Percentiles rank a stretch among this genome's conserved stretches.
Conservation (phyloP, 2,888 invertebrate genomes). For the Stenchaetothrips biformis region DNA sequence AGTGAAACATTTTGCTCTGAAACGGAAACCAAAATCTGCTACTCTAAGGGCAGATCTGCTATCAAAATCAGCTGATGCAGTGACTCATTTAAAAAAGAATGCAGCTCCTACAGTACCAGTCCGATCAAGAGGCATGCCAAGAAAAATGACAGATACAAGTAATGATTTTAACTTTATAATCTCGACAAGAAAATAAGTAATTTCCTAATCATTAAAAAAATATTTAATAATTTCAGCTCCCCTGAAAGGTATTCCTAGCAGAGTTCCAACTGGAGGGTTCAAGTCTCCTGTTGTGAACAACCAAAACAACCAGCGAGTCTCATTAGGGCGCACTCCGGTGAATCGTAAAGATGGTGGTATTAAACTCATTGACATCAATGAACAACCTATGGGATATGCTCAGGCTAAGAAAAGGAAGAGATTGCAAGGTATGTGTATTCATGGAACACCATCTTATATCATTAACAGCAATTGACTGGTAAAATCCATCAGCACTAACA, state of each 20-base stretch:
- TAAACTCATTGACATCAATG: conserved; percentile 88
- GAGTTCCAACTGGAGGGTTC: conserved; percentile 61
- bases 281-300: conserved; percentile 44
- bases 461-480: background rate
- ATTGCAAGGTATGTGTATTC: conserved; percentile 58
- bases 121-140: conserved; percentile 80
- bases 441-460: background rate
- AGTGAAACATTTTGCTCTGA: conserved; percentile 86
- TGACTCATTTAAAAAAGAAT: conserved; percentile 80
- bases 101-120: conserved; percentile 85
- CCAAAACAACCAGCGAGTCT: conserved; percentile 45
- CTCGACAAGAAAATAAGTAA: conserved; percentile 32
- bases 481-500: background rate
- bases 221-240: conserved; percentile 58
- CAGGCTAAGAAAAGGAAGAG: conserved; percentile 83
- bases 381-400: conserved; percentile 80
- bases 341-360: conserved; percentile 85
- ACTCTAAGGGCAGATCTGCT: conserved; percentile 81
- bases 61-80: conserved; percentile 86
- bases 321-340: conserved; percentile 58
- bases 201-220: conserved; percentile 1
- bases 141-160: conserved; percentile 96
- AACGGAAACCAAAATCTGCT: conserved; percentile 92
- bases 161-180: conserved; percentile 42
- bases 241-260: conserved; percentile 83